Conservation (phyloP, 2,888 invertebrate genomes). For the Syrista parreyssii region DNA sequence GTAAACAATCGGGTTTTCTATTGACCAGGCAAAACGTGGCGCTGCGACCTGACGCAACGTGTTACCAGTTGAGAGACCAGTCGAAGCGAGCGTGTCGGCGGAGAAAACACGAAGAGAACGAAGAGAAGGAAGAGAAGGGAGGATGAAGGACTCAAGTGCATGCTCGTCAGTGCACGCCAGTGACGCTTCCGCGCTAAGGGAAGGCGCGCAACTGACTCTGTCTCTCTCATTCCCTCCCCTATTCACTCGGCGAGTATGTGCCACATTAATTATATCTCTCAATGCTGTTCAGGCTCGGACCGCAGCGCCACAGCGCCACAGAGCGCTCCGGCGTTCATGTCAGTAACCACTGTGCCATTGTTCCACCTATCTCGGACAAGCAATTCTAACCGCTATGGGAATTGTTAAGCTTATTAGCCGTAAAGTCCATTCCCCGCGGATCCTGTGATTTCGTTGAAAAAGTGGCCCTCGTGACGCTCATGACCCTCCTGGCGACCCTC, state of each 20-base stretch:
- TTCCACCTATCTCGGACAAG: conserved; percentile 21
- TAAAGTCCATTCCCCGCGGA: conserved; percentile 20
- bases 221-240: conserved; percentile 25
- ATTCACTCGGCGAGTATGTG: conserved; percentile 47
- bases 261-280: conserved; percentile 54
- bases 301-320: background rate
- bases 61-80: too few relatives aligned
- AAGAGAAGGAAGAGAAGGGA: background rate
- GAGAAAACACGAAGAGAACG: background rate
- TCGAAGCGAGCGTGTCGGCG: too few relatives aligned
- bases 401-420: conserved; percentile 56
- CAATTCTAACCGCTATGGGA: conserved; percentile 46
- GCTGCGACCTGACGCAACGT: too few relatives aligned
- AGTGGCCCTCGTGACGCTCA: background rate
- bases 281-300: conserved; percentile 20
- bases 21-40: too few relatives aligned
- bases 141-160: background rate
- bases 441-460: background rate
- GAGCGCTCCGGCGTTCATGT: conserved; percentile 44
- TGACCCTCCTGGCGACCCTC: too few relatives aligned
- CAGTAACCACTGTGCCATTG: conserved; percentile 54
- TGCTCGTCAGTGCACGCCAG: conserved; percentile 17
- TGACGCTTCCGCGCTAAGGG: conserved; percentile 34
- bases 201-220: conserved; percentile 32
- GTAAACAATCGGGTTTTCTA: too few relatives aligned